phyloP scores from a whole-genome alignment of 2,113 vertebrate genomes.

The Pseudorhombus dupliciocellatus region DNA sequence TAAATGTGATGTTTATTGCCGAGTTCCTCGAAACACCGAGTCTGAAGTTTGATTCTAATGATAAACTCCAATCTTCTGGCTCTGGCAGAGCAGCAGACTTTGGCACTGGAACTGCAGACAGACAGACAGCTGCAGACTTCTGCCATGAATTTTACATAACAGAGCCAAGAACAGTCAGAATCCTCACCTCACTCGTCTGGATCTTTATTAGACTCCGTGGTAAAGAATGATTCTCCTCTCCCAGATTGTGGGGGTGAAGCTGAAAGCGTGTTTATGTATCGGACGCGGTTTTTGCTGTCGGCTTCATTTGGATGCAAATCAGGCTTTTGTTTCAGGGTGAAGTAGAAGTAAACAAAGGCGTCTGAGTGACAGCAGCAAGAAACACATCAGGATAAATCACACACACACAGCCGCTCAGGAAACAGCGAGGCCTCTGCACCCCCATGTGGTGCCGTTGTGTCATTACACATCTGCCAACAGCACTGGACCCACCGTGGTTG shows the following conservation, averaged over 20 bases:
- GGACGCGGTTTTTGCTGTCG: too few relatives aligned
- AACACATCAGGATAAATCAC: too few relatives aligned
- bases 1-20: too few relatives aligned
- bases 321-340: background rate
- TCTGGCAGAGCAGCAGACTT: conserved; percentile 59
- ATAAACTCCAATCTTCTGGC: background rate
- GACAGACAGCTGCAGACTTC: conserved; percentile 48
- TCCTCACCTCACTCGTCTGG: conserved; percentile 53
- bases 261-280: too few relatives aligned
- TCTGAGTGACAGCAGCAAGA: background rate
- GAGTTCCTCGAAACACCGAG: background rate
- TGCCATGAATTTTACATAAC: conserved; percentile 59
- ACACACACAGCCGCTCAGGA: background rate
- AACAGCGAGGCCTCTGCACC: conserved; percentile 49
- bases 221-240: too few relatives aligned
- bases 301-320: background rate
- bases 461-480: conserved; percentile 10
- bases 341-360: background rate
- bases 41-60: background rate
- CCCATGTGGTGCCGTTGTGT: conserved; percentile 45
- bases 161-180: conserved; percentile 59
- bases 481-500: background rate
- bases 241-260: too few relatives aligned
- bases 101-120: conserved; percentile 50
- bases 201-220: too few relatives aligned